Conservation (phyloP, 2,888 invertebrate species). For the Torymus auratus region DNA sequence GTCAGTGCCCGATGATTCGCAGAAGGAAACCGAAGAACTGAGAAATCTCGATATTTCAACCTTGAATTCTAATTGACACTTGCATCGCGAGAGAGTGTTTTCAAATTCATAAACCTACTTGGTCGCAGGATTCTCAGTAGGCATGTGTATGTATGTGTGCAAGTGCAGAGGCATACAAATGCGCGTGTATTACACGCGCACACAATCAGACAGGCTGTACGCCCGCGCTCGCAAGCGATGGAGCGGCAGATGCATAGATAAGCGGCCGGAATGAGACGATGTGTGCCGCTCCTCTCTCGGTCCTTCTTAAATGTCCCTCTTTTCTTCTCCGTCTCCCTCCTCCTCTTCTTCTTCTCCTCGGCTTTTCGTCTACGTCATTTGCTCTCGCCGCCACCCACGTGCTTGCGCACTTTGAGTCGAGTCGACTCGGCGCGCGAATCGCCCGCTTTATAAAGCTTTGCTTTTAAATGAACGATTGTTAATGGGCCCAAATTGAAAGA, state of each 20-base stretch:
- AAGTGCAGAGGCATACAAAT: too few species aligned
- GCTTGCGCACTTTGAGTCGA: not conserved
- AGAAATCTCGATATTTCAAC: not conserved
- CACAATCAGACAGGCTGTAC: too few species aligned
- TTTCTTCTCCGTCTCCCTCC: conserved; percentile 32
- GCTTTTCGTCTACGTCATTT: conserved; percentile 34
- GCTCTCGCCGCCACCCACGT: not conserved
- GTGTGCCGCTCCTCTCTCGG: conserved; percentile 61
- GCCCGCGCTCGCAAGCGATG: conserved; percentile 23
- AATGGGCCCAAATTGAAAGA: too few species aligned
- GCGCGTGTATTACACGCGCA: too few species aligned
- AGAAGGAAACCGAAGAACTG: not conserved
- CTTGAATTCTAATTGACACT: not conserved
- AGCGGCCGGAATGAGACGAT: conserved; percentile 67
- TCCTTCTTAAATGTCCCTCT: conserved; percentile 65
- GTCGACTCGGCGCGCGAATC: not conserved
- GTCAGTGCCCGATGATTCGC: not conserved
- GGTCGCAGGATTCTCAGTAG: not conserved
- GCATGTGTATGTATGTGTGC: too few species aligned
- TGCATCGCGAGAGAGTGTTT: not conserved
- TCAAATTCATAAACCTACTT: not conserved
- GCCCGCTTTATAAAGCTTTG: too few species aligned
- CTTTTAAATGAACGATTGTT: too few species aligned
- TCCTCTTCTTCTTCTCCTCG: conserved; percentile 28
- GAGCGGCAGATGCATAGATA: conserved; percentile 71